A percentile compares a stretch with the other conserved stretches of the same genome.
Conservation (phyloP, 2,797 vertebrate species). For the Sebastes umbrosus region DNA sequence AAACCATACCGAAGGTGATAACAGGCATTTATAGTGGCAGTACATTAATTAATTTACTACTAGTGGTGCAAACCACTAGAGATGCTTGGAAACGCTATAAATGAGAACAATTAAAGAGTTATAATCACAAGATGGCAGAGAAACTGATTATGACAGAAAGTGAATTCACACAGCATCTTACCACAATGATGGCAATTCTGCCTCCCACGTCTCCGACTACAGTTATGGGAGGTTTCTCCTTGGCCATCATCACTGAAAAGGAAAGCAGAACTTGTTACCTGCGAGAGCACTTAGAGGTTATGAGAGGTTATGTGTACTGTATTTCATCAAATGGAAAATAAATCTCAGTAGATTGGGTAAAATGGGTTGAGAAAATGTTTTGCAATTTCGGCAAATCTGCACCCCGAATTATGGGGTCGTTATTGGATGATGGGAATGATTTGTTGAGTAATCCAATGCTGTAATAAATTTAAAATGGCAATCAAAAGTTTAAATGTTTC, state of each 20-base stretch:
- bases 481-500: conserved; percentile 12
- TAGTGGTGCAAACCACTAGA: background rate
- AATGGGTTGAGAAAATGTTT: conserved; percentile 78
- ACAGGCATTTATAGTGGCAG: background rate
- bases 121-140: background rate
- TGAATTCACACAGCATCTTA: conserved; percentile 68
- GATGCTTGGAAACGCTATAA: background rate
- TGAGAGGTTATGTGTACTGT: background rate
- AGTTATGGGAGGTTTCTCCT: conserved; percentile 96
- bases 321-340: conserved; percentile 19
- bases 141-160: background rate
- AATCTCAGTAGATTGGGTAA: conserved; percentile 82
- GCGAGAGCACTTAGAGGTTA: background rate
- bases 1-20: background rate
- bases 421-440: background rate
- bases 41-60: background rate
- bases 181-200: conserved; percentile 96
- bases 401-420: conserved; percentile 15
- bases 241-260: conserved; percentile 95
- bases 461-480: background rate
- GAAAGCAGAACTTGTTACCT: conserved; percentile 41
- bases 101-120: background rate
- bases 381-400: conserved; percentile 37
- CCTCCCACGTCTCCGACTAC: conserved; percentile 97
- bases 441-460: background rate